A percentile compares a stretch with the other conserved stretches of the same genome.
Conservation (phyloP, 1,140 invertebrate genomes). For the Aphidius ervi region DNA sequence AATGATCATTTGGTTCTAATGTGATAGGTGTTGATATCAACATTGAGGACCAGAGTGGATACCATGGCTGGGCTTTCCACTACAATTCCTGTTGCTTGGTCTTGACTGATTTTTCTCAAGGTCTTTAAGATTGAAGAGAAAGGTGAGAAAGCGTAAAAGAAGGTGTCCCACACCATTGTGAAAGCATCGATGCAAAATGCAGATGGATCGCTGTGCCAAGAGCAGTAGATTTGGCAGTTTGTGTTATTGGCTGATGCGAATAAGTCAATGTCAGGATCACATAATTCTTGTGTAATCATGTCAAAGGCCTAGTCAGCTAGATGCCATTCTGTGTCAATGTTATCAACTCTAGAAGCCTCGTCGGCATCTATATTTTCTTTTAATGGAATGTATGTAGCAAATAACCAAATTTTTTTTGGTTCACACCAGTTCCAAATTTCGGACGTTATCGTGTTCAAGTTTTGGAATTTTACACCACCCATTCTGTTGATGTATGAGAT, state of each 20-base stretch:
- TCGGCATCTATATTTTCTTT: constrained; percentile 20
- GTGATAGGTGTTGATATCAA: constrained; percentile 21
- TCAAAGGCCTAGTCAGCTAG: constrained; percentile 14
- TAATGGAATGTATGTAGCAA: constrained; percentile 21
- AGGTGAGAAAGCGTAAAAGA: constrained; percentile 27
- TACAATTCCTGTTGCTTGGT: constrained; percentile 27
- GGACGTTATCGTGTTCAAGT: constrained; percentile 9
- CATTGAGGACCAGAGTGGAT: constrained; percentile 18
- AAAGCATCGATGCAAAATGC: constrained; percentile 21
- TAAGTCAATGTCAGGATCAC: constrained; percentile 28
- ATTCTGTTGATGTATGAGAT: constrained; percentile 25
- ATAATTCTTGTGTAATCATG: constrained; percentile 10
- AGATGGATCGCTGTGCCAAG: constrained; percentile 30
- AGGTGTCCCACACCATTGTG: constrained; percentile 16
- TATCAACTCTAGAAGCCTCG: constrained; percentile 2
- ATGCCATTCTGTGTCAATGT: constrained; percentile 16
- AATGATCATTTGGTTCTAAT: constrained; percentile 22
- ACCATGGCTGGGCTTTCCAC: constrained; percentile 26
- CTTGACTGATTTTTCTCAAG: constrained; percentile 19
- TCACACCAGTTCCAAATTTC: constrained; percentile 29
- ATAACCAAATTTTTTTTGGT: constrained; percentile 19
- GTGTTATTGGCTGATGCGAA: constrained; percentile 30
- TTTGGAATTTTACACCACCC: constrained; percentile 17
- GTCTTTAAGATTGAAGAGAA: constrained; percentile 22
- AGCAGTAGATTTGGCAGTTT: constrained; percentile 30